Evolutionary conservation across 2,113 vertebrate species (phyloP).

Genomic region (Istiophorus platypterus): DNA sequence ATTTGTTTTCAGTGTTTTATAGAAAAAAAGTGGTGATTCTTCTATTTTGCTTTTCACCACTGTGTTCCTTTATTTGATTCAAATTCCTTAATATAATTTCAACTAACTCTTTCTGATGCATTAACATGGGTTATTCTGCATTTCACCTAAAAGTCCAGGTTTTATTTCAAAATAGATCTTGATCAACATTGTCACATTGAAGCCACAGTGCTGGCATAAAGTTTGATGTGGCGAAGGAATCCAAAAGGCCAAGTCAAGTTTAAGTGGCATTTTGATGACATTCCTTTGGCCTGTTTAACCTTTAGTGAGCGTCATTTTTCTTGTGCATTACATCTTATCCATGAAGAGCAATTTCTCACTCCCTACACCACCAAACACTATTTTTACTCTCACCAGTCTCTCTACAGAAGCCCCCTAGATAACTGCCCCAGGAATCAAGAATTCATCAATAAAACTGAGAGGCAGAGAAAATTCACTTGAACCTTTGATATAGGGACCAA

Average conservation of each 20-base stretch:
- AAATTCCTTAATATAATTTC: background rate
- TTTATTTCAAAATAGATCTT: conserved; percentile 64
- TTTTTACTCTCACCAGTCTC: conserved; percentile 38
- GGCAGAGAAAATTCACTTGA: conserved; percentile 15
- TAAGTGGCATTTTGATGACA: conserved; percentile 86
- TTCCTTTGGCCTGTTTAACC: conserved; percentile 83
- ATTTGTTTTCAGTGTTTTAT: conserved; percentile 15
- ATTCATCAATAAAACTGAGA: conserved; percentile 26
- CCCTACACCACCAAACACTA: conserved; percentile 27
- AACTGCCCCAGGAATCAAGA: conserved; percentile 18
- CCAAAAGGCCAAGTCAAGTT: conserved; percentile 82
- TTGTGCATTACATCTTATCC: conserved; percentile 73
- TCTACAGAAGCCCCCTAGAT: conserved; percentile 17
- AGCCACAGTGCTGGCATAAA: conserved; percentile 63
- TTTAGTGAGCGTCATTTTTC: conserved; percentile 78
- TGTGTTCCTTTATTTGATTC: background rate
- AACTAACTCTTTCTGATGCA: conserved; percentile 21
- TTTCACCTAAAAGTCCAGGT: conserved; percentile 48
- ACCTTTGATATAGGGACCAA: conserved; percentile 4
- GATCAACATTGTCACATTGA: conserved; percentile 73
- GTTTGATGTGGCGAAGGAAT: conserved; percentile 75
- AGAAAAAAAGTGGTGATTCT: background rate
- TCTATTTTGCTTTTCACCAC: background rate
- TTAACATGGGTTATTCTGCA: conserved; percentile 5
- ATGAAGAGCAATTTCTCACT: conserved; percentile 67